A percentile compares a stretch with the other conserved stretches of the same genome.
These are phyloP conservation scores for Gallinago solitaria DNA, from an alignment of 2,797 vertebrate species.

Conservation along the genomic window DNA sequence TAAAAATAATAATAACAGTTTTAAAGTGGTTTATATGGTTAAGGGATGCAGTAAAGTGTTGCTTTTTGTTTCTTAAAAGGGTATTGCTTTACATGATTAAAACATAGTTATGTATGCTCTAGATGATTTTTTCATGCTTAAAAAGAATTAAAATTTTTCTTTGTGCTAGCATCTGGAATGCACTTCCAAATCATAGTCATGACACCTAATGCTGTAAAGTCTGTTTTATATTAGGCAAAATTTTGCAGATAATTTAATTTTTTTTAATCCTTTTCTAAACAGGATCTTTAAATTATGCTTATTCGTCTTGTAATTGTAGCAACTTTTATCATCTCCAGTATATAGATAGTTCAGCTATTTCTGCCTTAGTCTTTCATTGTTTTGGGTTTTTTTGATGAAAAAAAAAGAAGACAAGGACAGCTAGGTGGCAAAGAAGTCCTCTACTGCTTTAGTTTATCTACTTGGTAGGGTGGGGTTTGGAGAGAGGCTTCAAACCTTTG, in stretches of 20 bases:
- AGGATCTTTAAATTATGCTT: neutral
- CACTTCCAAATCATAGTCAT: neutral
- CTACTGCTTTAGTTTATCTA: neutral
- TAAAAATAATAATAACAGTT: fast-evolving
- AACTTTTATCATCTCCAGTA: neutral
- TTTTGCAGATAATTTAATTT: neutral
- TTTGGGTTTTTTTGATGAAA: neutral
- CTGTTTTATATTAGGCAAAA: neutral
- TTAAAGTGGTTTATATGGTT: neutral
- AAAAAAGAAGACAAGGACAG: neutral
- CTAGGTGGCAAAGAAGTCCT: neutral
- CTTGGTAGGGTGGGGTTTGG: neutral
- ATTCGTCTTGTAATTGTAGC: neutral
- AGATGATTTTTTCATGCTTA: neutral
- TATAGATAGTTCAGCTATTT: neutral
- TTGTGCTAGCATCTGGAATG: neutral
- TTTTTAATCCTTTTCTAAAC: neutral
- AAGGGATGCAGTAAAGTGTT: neutral
- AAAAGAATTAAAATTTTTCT: neutral
- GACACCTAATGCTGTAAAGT: neutral
- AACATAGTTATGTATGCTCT: neutral
- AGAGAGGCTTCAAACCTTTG: neutral
- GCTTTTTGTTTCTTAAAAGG: neutral
- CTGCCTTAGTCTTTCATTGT: neutral
- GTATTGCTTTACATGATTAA: neutral